Percentiles rank a stretch among this genome's conserved stretches.
Conservation (phyloP, 2,888 invertebrate genomes). For the Isotomurus palustris region DNA sequence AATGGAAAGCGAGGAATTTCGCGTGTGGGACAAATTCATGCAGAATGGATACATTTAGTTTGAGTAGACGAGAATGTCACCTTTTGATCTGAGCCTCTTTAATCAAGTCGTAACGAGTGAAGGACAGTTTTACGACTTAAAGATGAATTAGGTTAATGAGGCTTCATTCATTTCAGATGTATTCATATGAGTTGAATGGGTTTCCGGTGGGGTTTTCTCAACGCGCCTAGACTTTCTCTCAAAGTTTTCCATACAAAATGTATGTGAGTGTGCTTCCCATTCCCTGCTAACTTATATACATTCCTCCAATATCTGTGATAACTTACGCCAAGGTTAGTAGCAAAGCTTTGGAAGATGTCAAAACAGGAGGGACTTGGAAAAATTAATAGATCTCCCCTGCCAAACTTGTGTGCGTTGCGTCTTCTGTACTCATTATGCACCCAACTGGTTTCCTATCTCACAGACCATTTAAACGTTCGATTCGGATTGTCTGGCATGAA, state of each 20-base stretch:
- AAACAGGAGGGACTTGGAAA: constrained; percentile 1
- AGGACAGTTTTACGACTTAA: constrained; percentile 1
- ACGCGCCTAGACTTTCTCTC: no score
- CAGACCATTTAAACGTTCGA: not conserved
- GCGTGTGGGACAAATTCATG: no score
- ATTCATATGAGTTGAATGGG: no score
- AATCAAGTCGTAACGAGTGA: not conserved
- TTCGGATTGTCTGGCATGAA: not conserved
- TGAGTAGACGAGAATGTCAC: no score
- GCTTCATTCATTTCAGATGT: not conserved
- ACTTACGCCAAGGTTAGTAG: not conserved
- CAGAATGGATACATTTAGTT: no score
- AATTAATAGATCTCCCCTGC: constrained; percentile 3
- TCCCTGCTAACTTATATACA: no score
- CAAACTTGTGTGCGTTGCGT: not conserved
- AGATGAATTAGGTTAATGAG: constrained; percentile 1
- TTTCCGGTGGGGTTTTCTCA: no score
- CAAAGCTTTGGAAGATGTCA: not conserved
- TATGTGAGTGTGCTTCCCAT: no score
- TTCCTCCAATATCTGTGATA: no score
- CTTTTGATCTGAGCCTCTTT: not conserved
- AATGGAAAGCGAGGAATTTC: no score
- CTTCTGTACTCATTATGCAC: not conserved
- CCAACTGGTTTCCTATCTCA: not conserved
- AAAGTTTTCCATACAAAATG: no score